phyloP scores from a whole-genome alignment of 2,113 vertebrate species.

The Oreocharis arfaki region DNA sequence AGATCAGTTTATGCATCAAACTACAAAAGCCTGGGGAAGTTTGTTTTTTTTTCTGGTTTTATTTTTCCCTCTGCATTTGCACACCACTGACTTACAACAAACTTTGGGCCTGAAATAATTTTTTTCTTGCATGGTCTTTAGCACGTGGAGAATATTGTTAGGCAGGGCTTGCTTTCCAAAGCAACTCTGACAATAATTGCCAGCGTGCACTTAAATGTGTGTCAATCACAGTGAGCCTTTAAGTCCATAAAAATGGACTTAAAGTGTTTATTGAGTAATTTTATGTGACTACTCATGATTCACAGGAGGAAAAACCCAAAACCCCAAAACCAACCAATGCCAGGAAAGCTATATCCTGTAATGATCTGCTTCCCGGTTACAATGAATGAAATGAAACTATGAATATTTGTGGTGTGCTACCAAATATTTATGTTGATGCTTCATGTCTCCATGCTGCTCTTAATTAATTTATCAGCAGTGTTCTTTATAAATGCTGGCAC shows the following conservation, averaged over 20 bases:
- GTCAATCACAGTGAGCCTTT: background rate
- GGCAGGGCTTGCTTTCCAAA: background rate
- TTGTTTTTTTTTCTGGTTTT: background rate
- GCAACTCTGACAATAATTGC: background rate
- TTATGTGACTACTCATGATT: background rate
- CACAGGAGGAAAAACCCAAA: background rate
- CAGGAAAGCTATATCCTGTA: background rate
- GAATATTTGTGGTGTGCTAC: background rate
- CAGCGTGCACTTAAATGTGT: background rate
- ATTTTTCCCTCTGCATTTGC: background rate
- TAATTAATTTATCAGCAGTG: conserved; percentile 6
- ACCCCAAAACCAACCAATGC: background rate
- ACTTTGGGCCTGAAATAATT: background rate
- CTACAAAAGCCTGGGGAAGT: background rate
- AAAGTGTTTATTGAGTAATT: background rate
- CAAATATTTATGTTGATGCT: background rate
- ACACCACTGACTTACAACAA: background rate
- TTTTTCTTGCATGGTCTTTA: background rate
- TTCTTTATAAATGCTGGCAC: background rate
- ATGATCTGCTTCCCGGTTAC: background rate
- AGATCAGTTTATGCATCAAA: background rate
- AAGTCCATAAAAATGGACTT: background rate
- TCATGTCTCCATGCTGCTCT: background rate
- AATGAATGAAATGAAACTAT: background rate
- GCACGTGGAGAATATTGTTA: background rate